Evolutionary conservation across 2,888 invertebrate species (phyloP).

Genomic region (Lithophane semibrunnea): DNA sequence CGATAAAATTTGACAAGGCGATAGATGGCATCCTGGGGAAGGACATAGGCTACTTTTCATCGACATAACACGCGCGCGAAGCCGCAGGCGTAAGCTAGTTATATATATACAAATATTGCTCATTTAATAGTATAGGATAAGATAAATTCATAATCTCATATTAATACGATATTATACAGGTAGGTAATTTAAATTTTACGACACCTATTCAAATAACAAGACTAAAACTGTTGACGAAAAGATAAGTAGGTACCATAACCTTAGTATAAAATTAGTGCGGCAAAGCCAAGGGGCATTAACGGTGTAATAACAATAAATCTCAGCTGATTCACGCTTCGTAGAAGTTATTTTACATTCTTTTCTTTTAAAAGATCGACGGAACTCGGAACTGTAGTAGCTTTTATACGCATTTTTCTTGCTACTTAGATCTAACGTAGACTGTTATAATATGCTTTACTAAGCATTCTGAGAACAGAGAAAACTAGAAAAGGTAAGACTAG

Average conservation of each 20-base stretch:
- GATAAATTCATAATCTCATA: not conserved
- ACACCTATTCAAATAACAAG: conserved; percentile 40
- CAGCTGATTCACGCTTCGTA: conserved; percentile 58
- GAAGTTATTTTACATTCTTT: conserved; percentile 61
- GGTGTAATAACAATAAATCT: conserved; percentile 65
- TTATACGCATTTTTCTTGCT: conserved; percentile 26
- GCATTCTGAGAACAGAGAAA: conserved; percentile 1
- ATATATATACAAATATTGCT: too few relatives aligned
- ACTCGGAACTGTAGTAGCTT: conserved; percentile 36
- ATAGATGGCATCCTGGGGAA: too few relatives aligned
- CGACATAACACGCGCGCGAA: too few relatives aligned
- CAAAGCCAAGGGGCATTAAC: conserved; percentile 50
- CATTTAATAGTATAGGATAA: too few relatives aligned
- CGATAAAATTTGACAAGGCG: too few relatives aligned
- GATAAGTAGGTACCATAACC: conserved; percentile 38
- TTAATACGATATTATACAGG: conserved; percentile 6
- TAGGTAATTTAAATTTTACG: conserved; percentile 31
- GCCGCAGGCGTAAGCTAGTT: too few relatives aligned
- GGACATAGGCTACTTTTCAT: too few relatives aligned
- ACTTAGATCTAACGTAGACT: conserved; percentile 8
- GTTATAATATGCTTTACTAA: too few relatives aligned
- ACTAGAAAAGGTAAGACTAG: not conserved
- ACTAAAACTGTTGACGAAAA: conserved; percentile 32
- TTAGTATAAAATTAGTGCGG: conserved; percentile 55
- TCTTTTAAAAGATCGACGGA: conserved; percentile 50